Evolutionary conservation across 2,113 vertebrate genomes (phyloP).

Genomic region (Rhabdomys dilectus): DNA sequence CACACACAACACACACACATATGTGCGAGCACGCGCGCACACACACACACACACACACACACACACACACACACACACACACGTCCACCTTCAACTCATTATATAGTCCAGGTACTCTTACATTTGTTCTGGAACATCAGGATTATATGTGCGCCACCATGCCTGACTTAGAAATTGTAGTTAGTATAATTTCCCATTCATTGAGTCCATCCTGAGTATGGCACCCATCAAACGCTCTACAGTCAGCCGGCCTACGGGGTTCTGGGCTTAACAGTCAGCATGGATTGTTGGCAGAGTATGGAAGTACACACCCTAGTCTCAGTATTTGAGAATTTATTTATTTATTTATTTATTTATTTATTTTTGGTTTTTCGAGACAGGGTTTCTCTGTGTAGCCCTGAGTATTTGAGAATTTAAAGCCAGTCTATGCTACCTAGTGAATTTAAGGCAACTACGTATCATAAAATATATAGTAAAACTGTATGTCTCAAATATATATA

Average conservation of each 20-base stretch:
- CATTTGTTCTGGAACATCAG: neutral
- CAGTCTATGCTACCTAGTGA: neutral
- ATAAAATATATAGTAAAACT: neutral
- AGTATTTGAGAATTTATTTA: neutral
- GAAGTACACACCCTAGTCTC: neutral
- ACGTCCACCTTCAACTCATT: neutral
- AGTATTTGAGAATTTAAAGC: neutral
- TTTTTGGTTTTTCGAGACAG: too few species aligned
- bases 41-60: too few species aligned
- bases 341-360: too few species aligned
- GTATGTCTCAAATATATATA: neutral
- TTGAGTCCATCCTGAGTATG: neutral
- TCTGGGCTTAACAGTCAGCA: neutral
- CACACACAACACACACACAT: too few species aligned
- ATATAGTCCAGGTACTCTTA: neutral
- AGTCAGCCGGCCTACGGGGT: neutral
- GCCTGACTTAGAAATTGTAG: neutral
- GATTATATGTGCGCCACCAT: neutral
- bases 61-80: neutral
- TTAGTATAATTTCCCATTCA: neutral
- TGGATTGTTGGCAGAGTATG: neutral
- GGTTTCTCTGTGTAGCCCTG: too few species aligned
- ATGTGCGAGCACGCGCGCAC: too few species aligned
- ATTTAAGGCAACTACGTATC: neutral
- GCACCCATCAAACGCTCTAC: neutral